Evolutionary conservation across 2,797 vertebrate species (phyloP), one percentile per base, ranked within the genome.

Genomic region (Anolis apletophallus): DNA sequence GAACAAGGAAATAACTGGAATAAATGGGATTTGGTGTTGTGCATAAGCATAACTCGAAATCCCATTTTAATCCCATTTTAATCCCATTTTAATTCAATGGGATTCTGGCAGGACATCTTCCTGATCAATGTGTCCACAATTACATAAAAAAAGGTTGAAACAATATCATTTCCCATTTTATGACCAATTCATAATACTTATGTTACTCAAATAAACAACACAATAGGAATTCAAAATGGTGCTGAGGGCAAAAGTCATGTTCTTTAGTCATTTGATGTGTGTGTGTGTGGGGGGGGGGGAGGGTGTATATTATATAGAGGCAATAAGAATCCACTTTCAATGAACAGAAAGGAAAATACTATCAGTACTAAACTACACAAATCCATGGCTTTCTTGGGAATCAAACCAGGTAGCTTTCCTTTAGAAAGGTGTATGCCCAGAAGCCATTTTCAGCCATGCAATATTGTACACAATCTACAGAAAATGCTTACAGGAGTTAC

Each of bases 191-290:
- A 11, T 92, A 93, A 88, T 26, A 91, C 89, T 84, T 85, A 94
- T 69, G 83, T 89, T 78, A 52, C 92, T 92, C 86, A 90, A 93
- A 50, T 83, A 93, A 91, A 84, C 80, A 93, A 88, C 26, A 2
- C 93, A 94, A 92, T 93, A 84, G 91, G 88, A 93, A 95, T 83
- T 76, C 93, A 76, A 84, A 93, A 89, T 92, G 75, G 90, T 94
- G 92, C 84, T 81, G 84, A 91, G 89, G n/a, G 36, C 74, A 80
- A 93, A 86, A 93, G 87, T 73, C 87, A 88, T 64, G 71, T 50
- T 91, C 72, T 85, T 90, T 86, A 76, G 76, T 78, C 86, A 89
- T 79, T 85, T 81, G 59, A 85, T n/a, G n/a, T n/a, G n/a, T n/a
- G n/a, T n/a, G n/a, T n/a, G n/a, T n/a, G n/a, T n/a, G n/a, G n/a